Evolutionary conservation across 2,888 invertebrate genomes (phyloP), one percentile per base, ranked within the genome.

Genomic region (Brachylomia viminalis): DNA sequence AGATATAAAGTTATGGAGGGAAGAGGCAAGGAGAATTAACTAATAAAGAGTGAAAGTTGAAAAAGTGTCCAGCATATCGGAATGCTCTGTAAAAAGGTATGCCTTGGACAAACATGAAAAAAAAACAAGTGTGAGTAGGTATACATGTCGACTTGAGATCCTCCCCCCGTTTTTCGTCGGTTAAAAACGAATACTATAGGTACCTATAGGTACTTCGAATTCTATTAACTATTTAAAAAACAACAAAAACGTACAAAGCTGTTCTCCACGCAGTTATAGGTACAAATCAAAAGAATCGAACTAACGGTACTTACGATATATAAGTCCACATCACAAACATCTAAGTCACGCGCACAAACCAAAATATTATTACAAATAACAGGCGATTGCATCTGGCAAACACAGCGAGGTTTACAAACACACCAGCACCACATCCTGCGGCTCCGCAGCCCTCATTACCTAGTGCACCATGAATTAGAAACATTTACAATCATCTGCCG

Each of bases 401-500:
- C 79, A 78, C 61, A 10, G 7, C 13, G 17, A 59, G 62, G 72
- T 87, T 86, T 86, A 84, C 80, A 75, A 88, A 86, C 78, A 88
- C 66, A 10, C 13, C 10, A 17, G 1, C n/a, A 15, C 38, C 54
- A 72, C 79, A 86, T 79, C 79, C 86, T 85, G 74, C 54, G 27
- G 68, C 42, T 15, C 20, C 15, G 38, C 13, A 38, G 58, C 23
- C 61, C 59, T 62, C 85, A 82, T 49, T 77, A 42, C 65, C 2
- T 30, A 54, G n/a, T 38, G 59, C 73, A 7, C 68, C 61, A 65
- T 77, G 68, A 66, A 38, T 62, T 68, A 73, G 62, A 23, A 62
- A 82, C 69, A 33, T 65, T 58, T 33, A 54, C 67, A 23, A 7
- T 38, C 47, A n/a, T 20, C 68, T 30, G 17, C n/a, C 2, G 6